A percentile compares a stretch with the other conserved stretches of the same genome.
Conservation (phyloP, 2,797 vertebrate genomes). For the Neopelma chrysocephalum region DNA sequence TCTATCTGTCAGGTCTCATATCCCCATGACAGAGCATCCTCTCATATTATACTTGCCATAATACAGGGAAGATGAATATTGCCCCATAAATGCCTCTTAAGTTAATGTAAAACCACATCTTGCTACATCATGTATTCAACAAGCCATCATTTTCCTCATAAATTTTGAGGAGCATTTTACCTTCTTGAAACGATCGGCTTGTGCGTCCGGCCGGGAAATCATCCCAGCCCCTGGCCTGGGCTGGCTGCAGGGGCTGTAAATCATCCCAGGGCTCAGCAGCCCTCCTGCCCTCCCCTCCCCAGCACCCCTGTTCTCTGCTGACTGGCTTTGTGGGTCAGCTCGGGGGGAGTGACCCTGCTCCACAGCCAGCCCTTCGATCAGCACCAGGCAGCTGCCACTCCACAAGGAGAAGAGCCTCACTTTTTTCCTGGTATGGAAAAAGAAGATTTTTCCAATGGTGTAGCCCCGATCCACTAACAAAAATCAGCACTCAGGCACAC, state of each 20-base stretch:
- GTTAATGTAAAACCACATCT: constrained; percentile 74
- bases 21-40: constrained; percentile 55
- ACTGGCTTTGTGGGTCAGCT: constrained; percentile 33
- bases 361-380: constrained; percentile 45
- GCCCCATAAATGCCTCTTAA: constrained; percentile 76
- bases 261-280: constrained; percentile 49
- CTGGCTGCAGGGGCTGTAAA: constrained; percentile 65
- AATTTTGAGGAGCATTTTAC: constrained; percentile 69
- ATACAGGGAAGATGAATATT: constrained; percentile 69
- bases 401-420: background rate
- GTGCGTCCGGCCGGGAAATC: constrained; percentile 52
- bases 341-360: background rate
- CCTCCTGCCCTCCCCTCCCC: background rate
- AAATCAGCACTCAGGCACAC: background rate
- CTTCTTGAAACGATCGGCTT: constrained; percentile 61
- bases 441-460: background rate
- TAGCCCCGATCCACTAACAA: background rate
- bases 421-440: background rate
- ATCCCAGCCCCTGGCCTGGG: constrained; percentile 45
- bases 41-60: constrained; percentile 62
- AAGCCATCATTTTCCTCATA: constrained; percentile 71
- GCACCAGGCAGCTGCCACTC: constrained; percentile 23
- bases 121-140: constrained; percentile 71
- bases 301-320: background rate
- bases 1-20: constrained; percentile 35